Base-by-base conservation (phyloP, 2,113 vertebrate species). In the Lathamus discolor region DNA sequence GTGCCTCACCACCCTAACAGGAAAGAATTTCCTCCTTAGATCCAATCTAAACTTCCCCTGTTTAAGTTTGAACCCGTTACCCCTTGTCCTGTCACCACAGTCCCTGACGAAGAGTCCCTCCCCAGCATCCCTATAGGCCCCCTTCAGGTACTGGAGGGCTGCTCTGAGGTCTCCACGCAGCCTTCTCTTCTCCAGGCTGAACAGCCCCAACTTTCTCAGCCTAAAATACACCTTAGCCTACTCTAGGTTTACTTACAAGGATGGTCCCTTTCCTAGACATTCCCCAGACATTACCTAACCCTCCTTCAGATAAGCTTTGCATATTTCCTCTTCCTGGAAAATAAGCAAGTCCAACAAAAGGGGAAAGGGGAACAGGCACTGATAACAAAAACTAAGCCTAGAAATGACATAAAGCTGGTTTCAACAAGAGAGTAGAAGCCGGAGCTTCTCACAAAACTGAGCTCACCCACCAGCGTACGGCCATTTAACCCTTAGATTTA, bases 251-350 rank as follows among this genome's bases (percentile, higher is more conserved):
- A 28, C 55, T 63, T 25, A 83, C 5, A 51, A 66, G 11, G 29
- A 17, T 12, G 9, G 35, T 31, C 35, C 46, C 49, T 69, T 69
- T 83, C 25, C 70, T 55, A 84, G 35, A 46, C 14, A 54, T 11
- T 83, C 74, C 35, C 27, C 49, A 88, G 23, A 22, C 62, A 18
- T 83, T 4, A 39, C 4, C 41, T 49, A 41, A 49, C 13, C 4
- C 7, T 75, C 29, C 39, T 90, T 64, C 11, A 52, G 51, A 37
- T 19, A 33, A 83, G 33, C 5, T 72, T 83, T 90, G 48, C 24
- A 4, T 27, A 23, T 77, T 70, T 86, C 73, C 63, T 84, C n/a
- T 61, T 81, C 68, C 46, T 85, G 63, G 73, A 92, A 89, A 92
- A 78, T 7, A 63, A 67, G 11, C 3, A 35, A 66, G 27, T 48